phyloP scores from a whole-genome alignment of 30 jellyfish, hydroid and myxozoan genomes.

The Cassiopea xamachana region DNA sequence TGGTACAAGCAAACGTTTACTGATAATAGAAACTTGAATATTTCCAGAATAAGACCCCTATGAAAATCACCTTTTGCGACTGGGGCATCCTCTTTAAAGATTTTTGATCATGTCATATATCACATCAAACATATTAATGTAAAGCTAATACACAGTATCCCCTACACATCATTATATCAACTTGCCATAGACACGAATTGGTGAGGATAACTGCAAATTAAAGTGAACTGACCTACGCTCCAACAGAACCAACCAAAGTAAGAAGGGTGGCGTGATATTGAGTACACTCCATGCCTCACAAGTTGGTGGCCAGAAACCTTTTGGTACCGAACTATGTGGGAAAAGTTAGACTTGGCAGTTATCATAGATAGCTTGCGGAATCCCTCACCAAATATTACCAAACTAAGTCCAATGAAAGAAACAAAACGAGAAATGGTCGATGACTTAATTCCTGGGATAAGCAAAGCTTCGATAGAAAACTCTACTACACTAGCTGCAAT shows the following conservation, averaged over 20 bases:
- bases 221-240: constrained; percentile 82
- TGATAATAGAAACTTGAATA: too few species aligned
- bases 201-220: not conserved
- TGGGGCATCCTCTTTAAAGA: too few species aligned
- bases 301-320: constrained; percentile 74
- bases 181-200: too few species aligned
- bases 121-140: too few species aligned
- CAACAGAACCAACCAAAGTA: constrained; percentile 98
- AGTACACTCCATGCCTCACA: constrained; percentile 86
- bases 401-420: constrained; percentile 60
- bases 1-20: too few species aligned
- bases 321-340: constrained; percentile 84
- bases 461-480: constrained; percentile 57
- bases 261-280: constrained; percentile 89
- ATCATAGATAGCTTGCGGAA: constrained; percentile 88
- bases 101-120: too few species aligned
- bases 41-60: too few species aligned
- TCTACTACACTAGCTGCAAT: constrained; percentile 68
- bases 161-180: too few species aligned
- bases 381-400: constrained; percentile 80
- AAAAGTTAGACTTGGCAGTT: constrained; percentile 83
- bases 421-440: constrained; percentile 11
- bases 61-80: too few species aligned
- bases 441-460: constrained; percentile 68
- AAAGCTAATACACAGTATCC: too few species aligned